phyloP scores from a whole-genome alignment of 2,113 vertebrate species.

The Vulpes lagopus region DNA sequence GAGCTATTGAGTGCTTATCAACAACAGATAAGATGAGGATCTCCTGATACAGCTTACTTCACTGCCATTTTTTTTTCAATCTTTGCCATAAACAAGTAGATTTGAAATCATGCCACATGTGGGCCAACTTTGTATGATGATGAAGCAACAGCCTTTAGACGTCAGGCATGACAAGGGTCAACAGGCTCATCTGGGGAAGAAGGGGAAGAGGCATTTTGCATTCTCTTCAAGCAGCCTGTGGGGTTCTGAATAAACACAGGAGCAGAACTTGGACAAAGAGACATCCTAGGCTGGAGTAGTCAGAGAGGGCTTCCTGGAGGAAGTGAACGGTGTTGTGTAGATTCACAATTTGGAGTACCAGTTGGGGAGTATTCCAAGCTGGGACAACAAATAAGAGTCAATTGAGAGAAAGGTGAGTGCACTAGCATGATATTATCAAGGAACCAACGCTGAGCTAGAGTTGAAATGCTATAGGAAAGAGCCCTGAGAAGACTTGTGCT shows the following conservation, averaged over 20 bases:
- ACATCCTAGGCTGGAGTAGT: not conserved
- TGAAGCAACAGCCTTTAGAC: not conserved
- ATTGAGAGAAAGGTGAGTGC: not conserved
- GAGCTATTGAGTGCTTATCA: not conserved
- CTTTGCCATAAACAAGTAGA: not conserved
- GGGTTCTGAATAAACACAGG: not conserved
- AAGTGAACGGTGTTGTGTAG: not conserved
- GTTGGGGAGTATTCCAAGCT: not conserved
- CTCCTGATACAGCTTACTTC: not conserved
- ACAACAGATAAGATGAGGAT: not conserved
- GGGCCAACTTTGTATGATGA: not conserved
- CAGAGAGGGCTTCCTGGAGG: not conserved
- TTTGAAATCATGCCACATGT: not conserved
- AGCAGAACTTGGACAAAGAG: not conserved
- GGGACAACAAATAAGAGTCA: not conserved
- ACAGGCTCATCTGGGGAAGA: not conserved
- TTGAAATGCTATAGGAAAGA: not conserved
- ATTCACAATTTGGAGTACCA: not conserved
- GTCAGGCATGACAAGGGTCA: not conserved
- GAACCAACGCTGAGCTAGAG: not conserved
- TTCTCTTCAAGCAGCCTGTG: not conserved
- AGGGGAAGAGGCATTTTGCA: not conserved
- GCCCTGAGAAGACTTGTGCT: not conserved
- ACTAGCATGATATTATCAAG: not conserved
- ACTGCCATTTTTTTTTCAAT: not conserved